Evolutionary conservation across 2,113 vertebrate species (phyloP).

Genomic region (Actenoides lindsayi): DNA sequence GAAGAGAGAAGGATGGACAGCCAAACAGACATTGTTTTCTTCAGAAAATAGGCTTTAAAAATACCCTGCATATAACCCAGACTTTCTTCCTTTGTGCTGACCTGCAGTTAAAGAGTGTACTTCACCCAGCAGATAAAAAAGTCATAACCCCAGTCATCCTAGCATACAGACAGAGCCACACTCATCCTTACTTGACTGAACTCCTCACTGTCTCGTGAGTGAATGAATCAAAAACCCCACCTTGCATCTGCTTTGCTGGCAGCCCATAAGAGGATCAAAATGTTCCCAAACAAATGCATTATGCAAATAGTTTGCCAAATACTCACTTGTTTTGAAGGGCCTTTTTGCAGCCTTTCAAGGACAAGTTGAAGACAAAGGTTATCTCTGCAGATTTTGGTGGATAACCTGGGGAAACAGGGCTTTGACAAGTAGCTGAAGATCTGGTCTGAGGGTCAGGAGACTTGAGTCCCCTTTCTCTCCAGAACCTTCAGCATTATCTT

Average conservation of each 20-base stretch:
- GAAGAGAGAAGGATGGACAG: background rate
- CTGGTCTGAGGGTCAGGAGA: background rate
- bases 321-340: conserved; percentile 4
- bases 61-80: background rate
- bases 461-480: background rate
- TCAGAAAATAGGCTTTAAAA: background rate
- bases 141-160: background rate
- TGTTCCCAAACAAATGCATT: conserved; percentile 30
- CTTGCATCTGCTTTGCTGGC: conserved; percentile 33
- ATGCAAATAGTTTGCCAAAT: conserved; percentile 20
- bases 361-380: background rate
- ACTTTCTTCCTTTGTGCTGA: background rate
- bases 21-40: background rate
- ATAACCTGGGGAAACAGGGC: background rate
- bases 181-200: background rate
- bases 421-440: background rate
- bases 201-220: background rate
- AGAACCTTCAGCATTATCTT: background rate
- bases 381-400: background rate
- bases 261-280: background rate
- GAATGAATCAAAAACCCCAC: conserved; percentile 29
- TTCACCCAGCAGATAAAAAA: background rate
- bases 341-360: background rate
- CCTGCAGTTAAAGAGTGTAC: background rate
- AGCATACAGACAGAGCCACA: background rate